Base-by-base conservation (phyloP, 2,797 vertebrate species). In the Sebastes hubbsi region DNA sequence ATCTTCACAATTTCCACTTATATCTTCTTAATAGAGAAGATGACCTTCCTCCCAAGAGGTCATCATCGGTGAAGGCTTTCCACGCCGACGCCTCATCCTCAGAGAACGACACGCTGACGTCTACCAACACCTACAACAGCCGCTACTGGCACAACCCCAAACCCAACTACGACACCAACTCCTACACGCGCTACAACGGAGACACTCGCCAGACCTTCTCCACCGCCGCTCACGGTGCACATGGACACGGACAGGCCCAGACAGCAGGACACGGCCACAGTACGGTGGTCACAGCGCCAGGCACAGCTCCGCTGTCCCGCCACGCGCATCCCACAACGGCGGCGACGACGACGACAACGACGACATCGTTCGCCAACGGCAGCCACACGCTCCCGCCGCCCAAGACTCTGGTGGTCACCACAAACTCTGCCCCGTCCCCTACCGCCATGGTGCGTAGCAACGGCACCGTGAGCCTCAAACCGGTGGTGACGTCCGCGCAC, bases 91-190 rank as follows among this genome's bases (percentile, higher is more conserved):
- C 97, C 0, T 99, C 99, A 3, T 99, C 98, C 1, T 99, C 98
- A 0, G 99, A 99, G 92, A 99, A 99, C 0, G 98, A 99, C 94
- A 99, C 98, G 0, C 92, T 99, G 76, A 99, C 98, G 2, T 99
- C 99, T 25, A 98, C 97, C 88, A 99, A 99, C 94, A 99, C 98
- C 65, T 99, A 97, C 94, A 99, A 98, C 95, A 99, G 98, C 87
- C 97, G 97, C 84, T 99, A 97, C 94, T 99, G 99, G 99, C 97
- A 96, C 18, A 97, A 97, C 81, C 96, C 97, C 60, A 98, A 98
- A 93, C 95, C 95, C 82, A 98, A 95, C 88, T 94, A 95, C 4
- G 93, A 95, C 90, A 96, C 96, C 56, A 97, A 97, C 94, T 97
- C 97, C 10, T 97, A 97, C 89, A 97, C 95, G 0, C 97, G 96